Evolutionary conservation across 1,140 invertebrate species (phyloP).

Genomic region (Penaeus vannamei): DNA sequence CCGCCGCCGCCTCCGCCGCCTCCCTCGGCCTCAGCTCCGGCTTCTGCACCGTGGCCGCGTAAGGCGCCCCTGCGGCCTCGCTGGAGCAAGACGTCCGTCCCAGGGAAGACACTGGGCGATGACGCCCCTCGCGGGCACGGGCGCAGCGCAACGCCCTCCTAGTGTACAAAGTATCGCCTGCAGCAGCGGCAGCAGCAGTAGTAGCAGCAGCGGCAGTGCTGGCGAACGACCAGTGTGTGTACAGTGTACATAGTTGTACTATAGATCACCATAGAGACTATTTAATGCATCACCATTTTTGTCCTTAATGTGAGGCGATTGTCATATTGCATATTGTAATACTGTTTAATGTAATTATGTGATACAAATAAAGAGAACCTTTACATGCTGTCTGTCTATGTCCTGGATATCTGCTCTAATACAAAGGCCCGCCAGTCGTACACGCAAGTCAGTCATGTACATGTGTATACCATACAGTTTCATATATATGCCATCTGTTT

Average conservation of each 20-base stretch:
- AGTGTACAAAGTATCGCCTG: slow-evolving; percentile 4
- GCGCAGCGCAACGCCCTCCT: too few species aligned
- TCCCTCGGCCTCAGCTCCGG: slow-evolving; percentile 59
- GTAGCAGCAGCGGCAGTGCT: slow-evolving; percentile 4
- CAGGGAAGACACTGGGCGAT: too few species aligned
- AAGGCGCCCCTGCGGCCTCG: slow-evolving; percentile 3
- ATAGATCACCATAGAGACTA: slow-evolving; percentile 62
- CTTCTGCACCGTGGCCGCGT: slow-evolving; percentile 67
- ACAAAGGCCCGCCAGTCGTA: too few species aligned
- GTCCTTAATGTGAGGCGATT: slow-evolving; percentile 45
- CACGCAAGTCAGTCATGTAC: too few species aligned
- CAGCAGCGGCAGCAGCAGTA: slow-evolving; percentile 31
- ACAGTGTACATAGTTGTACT: slow-evolving; percentile 59
- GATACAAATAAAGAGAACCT: slow-evolving; percentile 59
- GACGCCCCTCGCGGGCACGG: too few species aligned
- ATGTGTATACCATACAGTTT: too few species aligned
- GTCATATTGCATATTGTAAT: slow-evolving; percentile 64
- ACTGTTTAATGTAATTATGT: slow-evolving; percentile 58
- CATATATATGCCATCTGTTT: too few species aligned
- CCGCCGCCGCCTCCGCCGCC: slow-evolving; percentile 54
- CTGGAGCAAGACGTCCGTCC: too few species aligned
- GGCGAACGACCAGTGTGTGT: slow-evolving; percentile 20
- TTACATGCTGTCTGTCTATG: not conserved
- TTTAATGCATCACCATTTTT: slow-evolving; percentile 58
- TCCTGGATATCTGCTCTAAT: not conserved